Evolutionary conservation across 2,888 invertebrate species (phyloP).

Genomic region (Agonopterix alstromeriana): DNA sequence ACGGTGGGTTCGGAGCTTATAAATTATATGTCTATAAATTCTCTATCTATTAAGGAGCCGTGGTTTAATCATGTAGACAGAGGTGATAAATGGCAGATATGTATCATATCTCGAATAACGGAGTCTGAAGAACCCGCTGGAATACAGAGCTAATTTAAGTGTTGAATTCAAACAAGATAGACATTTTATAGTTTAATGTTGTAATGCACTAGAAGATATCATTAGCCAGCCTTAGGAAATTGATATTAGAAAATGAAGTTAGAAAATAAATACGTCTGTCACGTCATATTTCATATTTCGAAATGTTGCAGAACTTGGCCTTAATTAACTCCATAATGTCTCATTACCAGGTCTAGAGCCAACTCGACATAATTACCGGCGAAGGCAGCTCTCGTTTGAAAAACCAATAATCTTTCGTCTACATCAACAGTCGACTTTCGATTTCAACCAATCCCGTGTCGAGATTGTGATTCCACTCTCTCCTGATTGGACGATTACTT

Average conservation of each 20-base stretch:
- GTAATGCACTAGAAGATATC: too few species aligned
- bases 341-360: constrained; percentile 22
- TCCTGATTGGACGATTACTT: constrained; percentile 21
- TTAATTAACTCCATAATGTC: constrained; percentile 22
- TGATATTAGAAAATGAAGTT: neutral
- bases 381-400: constrained; percentile 19
- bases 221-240: too few species aligned
- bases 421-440: constrained; percentile 37
- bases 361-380: constrained; percentile 13
- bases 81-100: constrained; percentile 2
- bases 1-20: constrained; percentile 1
- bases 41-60: neutral
- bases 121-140: too few species aligned
- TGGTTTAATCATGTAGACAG: neutral
- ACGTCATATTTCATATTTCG: neutral
- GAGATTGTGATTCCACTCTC: constrained; percentile 32
- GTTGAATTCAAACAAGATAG: too few species aligned
- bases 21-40: constrained; percentile 6
- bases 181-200: too few species aligned
- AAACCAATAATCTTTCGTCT: constrained; percentile 29
- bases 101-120: neutral
- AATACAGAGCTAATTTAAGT: too few species aligned
- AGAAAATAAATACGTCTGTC: neutral
- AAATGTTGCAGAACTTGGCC: neutral
- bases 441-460: constrained; percentile 37